Conservation (phyloP, 2,888 invertebrate species). For the Protodeltote pygarga region DNA sequence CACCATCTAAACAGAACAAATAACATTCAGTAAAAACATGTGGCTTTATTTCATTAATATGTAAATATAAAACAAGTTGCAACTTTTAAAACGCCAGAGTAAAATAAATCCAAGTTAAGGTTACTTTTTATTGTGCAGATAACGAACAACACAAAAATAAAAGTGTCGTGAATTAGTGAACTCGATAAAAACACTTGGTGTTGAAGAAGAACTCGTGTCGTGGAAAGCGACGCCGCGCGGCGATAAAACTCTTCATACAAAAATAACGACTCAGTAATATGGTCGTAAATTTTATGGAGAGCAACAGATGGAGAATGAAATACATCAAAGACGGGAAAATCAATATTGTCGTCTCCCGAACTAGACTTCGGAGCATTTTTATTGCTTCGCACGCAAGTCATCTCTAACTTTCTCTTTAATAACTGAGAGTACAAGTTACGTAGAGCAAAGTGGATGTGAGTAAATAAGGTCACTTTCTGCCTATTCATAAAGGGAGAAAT, state of each 20-base stretch:
- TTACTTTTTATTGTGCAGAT: slow-evolving; percentile 14
- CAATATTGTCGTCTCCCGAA: slow-evolving; percentile 79
- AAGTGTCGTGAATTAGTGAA: slow-evolving; percentile 58
- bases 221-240: slow-evolving; percentile 63
- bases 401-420: slow-evolving; percentile 54
- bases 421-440: slow-evolving; percentile 41
- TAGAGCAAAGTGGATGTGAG: slow-evolving; percentile 21
- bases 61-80: not conserved
- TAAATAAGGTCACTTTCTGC: slow-evolving; percentile 16
- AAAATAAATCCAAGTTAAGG: slow-evolving; percentile 11
- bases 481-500: not conserved
- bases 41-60: not conserved
- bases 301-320: slow-evolving; percentile 86
- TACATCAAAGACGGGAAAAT: slow-evolving; percentile 79
- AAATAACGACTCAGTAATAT: slow-evolving; percentile 84
- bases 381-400: slow-evolving; percentile 64
- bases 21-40: slow-evolving; percentile 1
- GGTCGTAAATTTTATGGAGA: slow-evolving; percentile 84
- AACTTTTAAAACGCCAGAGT: not conserved
- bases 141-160: slow-evolving; percentile 41
- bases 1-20: slow-evolving; percentile 90
- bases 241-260: slow-evolving; percentile 83
- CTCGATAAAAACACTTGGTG: slow-evolving; percentile 63
- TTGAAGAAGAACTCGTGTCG: slow-evolving; percentile 69
- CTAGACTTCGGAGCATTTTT: slow-evolving; percentile 69